Conservation (phyloP, 2,888 invertebrate species). For the Cacoxenus indagator region DNA sequence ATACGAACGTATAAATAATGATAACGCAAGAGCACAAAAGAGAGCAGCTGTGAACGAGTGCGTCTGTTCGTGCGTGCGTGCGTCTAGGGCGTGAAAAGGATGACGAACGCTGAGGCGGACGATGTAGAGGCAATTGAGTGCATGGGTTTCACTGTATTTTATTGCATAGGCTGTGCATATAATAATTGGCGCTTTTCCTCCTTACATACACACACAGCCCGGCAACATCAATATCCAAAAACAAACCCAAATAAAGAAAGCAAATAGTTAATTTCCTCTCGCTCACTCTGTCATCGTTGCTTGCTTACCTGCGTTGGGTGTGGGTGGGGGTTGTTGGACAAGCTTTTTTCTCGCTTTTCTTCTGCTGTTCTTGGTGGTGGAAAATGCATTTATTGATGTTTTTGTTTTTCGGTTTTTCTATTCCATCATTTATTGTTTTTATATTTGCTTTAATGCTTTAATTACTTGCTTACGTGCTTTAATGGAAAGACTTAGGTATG, state of each 20-base stretch:
- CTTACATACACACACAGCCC: no score
- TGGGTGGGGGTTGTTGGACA: slow-evolving; percentile 8
- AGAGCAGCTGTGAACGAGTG: neutral
- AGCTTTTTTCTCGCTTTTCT: slow-evolving; percentile 3
- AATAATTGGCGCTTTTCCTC: neutral
- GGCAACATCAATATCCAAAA: no score
- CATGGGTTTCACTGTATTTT: no score
- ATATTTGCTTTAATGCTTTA: no score
- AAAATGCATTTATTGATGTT: slow-evolving; percentile 12
- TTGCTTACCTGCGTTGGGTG: neutral
- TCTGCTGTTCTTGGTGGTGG: neutral
- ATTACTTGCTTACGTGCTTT: no score
- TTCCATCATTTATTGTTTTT: no score
- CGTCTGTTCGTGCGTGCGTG: neutral
- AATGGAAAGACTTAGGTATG: no score
- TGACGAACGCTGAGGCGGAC: no score
- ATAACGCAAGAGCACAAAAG: neutral
- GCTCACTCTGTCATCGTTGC: neutral
- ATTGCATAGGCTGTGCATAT: neutral
- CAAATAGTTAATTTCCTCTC: neutral
- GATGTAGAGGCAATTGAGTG: no score
- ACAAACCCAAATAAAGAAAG: no score
- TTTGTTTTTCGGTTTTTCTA: neutral
- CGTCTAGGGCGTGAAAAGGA: neutral
- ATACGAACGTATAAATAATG: neutral